phyloP scores from a whole-genome alignment of 2,797 vertebrate genomes.

The Rhyacichthys aspro region DNA sequence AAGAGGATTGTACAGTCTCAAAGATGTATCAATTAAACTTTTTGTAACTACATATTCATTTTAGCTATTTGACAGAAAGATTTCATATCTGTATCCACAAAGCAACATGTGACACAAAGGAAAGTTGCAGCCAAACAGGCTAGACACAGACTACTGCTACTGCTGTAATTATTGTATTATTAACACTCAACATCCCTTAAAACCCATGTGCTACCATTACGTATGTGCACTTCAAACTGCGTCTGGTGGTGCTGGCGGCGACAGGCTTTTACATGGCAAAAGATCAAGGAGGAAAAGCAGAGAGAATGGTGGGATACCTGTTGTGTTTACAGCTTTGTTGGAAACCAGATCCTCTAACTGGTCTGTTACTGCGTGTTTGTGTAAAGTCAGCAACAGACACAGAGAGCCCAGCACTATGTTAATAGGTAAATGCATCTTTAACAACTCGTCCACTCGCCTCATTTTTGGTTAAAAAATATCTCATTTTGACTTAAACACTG shows the following conservation, averaged over 20 bases:
- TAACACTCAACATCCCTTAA: conserved; percentile 20
- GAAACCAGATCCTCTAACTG: conserved; percentile 53
- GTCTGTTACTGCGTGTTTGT: conserved; percentile 45
- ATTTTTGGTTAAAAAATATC: no score
- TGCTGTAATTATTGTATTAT: conserved; percentile 7
- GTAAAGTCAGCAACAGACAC: conserved; percentile 39
- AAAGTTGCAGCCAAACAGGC: no score
- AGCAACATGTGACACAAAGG: not conserved
- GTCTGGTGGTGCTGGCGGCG: conserved; percentile 41
- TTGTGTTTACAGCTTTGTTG: conserved; percentile 67
- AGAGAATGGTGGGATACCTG: conserved; percentile 53
- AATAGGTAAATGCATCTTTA: not conserved
- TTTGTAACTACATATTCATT: no score
- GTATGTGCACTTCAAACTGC: conserved; percentile 3
- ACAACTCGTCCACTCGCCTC: not conserved
- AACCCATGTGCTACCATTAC: conserved; percentile 9
- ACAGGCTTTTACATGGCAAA: conserved; percentile 45
- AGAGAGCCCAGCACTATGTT: conserved; percentile 5
- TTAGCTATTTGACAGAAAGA: no score
- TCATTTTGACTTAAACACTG: no score
- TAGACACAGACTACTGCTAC: not conserved
- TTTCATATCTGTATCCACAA: no score
- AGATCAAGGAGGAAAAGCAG: conserved; percentile 59
- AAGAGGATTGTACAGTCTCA: no score
- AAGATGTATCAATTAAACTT: no score